These are phyloP conservation scores for Cerastoderma edule DNA, from an alignment of 2,888 invertebrate species.

Conservation along the genomic window DNA sequence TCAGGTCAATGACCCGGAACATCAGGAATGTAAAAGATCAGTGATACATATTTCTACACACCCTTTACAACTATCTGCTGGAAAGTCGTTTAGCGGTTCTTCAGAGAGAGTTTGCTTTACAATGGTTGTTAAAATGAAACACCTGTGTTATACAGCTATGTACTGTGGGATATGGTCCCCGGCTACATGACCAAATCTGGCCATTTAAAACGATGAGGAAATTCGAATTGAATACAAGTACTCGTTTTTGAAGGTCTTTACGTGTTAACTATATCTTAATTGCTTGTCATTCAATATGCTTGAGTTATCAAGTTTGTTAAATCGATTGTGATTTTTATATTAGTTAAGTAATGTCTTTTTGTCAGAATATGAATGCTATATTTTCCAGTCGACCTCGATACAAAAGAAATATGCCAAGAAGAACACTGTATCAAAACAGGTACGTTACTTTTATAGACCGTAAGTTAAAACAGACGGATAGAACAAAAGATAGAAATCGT, in stretches of 20 bases:
- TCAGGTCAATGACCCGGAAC: background rate
- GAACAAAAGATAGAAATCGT: background rate
- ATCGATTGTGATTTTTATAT: background rate
- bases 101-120: too few species aligned
- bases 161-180: too few species aligned
- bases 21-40: too few species aligned
- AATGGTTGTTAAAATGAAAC: too few species aligned
- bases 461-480: background rate
- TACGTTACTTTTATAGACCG: background rate
- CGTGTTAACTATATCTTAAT: background rate
- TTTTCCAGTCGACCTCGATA: conserved; percentile 7
- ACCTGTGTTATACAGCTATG: too few species aligned
- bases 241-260: too few species aligned
- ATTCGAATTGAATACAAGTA: too few species aligned
- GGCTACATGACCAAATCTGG: too few species aligned
- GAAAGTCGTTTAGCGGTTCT: too few species aligned
- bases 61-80: too few species aligned
- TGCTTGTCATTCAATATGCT: background rate
- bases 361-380: background rate
- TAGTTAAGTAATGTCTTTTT: background rate
- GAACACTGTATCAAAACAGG: conserved; percentile 35
- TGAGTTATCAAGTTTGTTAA: background rate
- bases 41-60: too few species aligned
- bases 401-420: conserved; percentile 26
- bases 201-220: too few species aligned